Evolutionary conservation across 2,797 vertebrate species (phyloP).

Genomic region (Hapalemur alaotrensis): DNA sequence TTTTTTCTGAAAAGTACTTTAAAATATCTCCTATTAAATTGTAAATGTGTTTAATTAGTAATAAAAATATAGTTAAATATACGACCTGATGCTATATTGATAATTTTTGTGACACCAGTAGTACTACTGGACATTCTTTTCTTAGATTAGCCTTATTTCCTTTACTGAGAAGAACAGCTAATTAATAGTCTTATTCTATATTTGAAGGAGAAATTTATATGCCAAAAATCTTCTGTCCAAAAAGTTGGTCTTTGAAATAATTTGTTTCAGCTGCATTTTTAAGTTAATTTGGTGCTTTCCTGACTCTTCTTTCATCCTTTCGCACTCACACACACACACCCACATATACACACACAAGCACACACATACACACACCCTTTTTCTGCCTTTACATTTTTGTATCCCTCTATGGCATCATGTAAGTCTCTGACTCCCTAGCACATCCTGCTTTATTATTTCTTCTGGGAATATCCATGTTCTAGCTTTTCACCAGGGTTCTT

Average conservation of each 20-base stretch:
- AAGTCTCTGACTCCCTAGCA: neutral
- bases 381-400: neutral
- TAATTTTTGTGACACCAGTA: neutral
- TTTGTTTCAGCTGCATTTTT: neutral
- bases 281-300: neutral
- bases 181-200: neutral
- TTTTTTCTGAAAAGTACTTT: neutral
- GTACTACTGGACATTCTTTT: neutral
- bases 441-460: neutral
- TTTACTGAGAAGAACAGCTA: neutral
- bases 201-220: neutral
- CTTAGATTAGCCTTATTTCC: neutral
- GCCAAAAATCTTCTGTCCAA: neutral
- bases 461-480: neutral
- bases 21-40: neutral
- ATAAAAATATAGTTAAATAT: neutral
- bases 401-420: neutral
- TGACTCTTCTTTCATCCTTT: neutral
- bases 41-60: neutral
- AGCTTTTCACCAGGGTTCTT: neutral
- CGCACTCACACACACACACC: neutral
- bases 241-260: neutral
- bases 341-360: too few relatives aligned
- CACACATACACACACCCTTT: fast-evolving
- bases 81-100: neutral